Conservation (phyloP, 2,113 vertebrate genomes). For the Lepus europaeus region DNA sequence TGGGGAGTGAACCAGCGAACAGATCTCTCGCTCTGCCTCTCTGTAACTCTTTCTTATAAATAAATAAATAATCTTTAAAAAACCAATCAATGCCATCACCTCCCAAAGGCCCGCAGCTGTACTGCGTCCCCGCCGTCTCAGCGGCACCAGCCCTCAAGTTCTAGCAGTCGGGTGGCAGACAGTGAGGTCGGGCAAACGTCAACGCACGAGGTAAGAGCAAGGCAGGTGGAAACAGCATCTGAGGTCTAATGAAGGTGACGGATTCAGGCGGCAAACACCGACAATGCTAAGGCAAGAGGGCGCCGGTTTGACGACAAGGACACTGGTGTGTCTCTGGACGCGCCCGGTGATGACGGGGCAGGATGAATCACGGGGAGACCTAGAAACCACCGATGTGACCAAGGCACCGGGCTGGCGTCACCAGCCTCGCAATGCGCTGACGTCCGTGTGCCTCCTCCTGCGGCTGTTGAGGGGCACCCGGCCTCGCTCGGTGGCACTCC, state of each 20-base stretch:
- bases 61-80: too few species aligned
- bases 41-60: too few species aligned
- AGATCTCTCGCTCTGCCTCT: too few species aligned
- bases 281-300: not conserved
- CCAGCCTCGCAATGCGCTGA: not conserved
- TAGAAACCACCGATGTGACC: not conserved
- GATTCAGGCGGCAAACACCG: not conserved
- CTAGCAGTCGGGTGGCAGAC: too few species aligned
- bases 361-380: not conserved
- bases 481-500: not conserved
- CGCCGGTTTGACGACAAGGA: not conserved
- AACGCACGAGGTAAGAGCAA: not conserved
- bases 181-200: too few species aligned
- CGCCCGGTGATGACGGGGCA: not conserved
- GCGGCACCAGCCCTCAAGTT: too few species aligned
- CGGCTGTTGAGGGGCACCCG: not conserved
- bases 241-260: not conserved
- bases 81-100: too few species aligned
- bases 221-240: not conserved
- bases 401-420: not conserved
- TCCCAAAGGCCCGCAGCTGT: too few species aligned
- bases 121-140: too few species aligned
- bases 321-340: not conserved
- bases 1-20: too few species aligned
- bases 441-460: not conserved